Conservation (phyloP, 2,888 invertebrate genomes). For the Actias luna region DNA sequence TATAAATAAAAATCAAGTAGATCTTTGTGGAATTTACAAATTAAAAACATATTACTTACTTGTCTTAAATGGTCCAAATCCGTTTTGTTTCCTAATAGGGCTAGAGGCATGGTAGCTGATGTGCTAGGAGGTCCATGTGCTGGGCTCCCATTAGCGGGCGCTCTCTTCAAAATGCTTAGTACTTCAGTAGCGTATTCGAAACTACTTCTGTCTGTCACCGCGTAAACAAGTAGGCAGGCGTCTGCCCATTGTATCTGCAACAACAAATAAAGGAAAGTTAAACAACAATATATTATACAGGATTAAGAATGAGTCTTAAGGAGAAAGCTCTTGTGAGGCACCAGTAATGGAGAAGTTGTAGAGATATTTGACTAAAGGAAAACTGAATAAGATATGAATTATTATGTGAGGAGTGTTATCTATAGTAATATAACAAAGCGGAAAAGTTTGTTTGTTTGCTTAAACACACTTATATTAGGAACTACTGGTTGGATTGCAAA, state of each 20-base stretch:
- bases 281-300: not conserved
- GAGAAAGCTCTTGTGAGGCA: too few species aligned
- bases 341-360: too few species aligned
- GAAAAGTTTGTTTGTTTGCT: too few species aligned
- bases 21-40: not conserved
- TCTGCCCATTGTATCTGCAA: slow-evolving; percentile 88
- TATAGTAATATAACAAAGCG: too few species aligned
- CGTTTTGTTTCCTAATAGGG: slow-evolving; percentile 89
- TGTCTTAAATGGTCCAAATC: slow-evolving; percentile 90
- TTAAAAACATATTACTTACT: slow-evolving; percentile 68
- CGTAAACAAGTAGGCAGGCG: slow-evolving; percentile 89
- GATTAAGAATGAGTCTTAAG: too few species aligned
- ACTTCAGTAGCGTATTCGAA: slow-evolving; percentile 86
- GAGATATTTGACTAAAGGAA: too few species aligned
- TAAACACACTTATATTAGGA: too few species aligned
- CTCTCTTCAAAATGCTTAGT: slow-evolving; percentile 81
- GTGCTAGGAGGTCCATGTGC: slow-evolving; percentile 82
- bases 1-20: not conserved
- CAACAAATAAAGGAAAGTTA: slow-evolving; percentile 34
- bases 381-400: too few species aligned
- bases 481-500: too few species aligned
- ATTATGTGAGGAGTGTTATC: too few species aligned
- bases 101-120: slow-evolving; percentile 79
- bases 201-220: slow-evolving; percentile 87
- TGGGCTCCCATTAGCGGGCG: slow-evolving; percentile 77